Evolutionary conservation across 2,113 vertebrate genomes (phyloP).

Genomic region (Siphamia tubifer): DNA sequence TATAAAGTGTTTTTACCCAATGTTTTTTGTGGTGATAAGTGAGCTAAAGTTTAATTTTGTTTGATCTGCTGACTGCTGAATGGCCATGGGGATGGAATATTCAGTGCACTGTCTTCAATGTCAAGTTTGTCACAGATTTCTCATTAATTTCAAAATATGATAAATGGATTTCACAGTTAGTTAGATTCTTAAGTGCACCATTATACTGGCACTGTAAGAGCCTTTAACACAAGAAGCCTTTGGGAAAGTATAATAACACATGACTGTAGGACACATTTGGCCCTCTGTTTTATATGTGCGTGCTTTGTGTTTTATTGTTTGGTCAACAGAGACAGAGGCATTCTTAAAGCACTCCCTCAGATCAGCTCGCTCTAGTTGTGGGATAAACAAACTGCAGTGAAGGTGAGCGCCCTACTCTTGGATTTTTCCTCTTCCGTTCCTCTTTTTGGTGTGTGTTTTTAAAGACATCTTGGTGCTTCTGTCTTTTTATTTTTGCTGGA

Average conservation of each 20-base stretch:
- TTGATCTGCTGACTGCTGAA: not conserved
- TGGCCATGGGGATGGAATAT: not conserved
- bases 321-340: not conserved
- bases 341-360: not conserved
- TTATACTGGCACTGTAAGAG: not conserved
- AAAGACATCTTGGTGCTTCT: not conserved
- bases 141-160: not conserved
- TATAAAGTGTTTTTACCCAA: no score
- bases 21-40: no score
- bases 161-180: not conserved
- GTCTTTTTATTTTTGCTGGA: not conserved
- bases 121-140: not conserved
- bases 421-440: no score
- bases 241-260: not conserved
- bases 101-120: not conserved
- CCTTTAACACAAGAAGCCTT: not conserved
- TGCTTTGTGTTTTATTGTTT: conserved; percentile 15
- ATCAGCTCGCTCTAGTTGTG: not conserved
- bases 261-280: not conserved
- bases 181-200: not conserved
- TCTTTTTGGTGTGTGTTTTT: no score
- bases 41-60: no score
- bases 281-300: not conserved
- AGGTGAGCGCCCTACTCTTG: not conserved
- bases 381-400: not conserved